Conservation (phyloP, 2,113 vertebrate species). For the Epinephelus fuscoguttatus region DNA sequence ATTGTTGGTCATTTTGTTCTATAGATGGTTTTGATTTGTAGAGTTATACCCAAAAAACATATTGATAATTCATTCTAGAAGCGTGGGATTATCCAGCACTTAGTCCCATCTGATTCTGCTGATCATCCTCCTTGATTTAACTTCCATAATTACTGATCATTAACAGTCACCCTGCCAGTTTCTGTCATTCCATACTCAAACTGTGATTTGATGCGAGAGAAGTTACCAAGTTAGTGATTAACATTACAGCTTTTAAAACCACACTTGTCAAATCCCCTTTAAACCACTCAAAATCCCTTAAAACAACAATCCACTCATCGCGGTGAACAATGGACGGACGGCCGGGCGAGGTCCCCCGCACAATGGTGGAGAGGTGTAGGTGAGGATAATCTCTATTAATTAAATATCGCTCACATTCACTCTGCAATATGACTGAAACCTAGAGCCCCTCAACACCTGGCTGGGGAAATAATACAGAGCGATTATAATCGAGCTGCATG, state of each 20-base stretch:
- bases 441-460: slow-evolving; percentile 67
- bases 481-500: slow-evolving; percentile 45
- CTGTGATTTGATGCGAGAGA: slow-evolving; percentile 43
- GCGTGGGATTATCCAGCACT: slow-evolving; percentile 15
- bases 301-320: slow-evolving; percentile 67
- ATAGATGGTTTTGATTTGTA: not conserved
- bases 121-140: slow-evolving; percentile 31
- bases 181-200: slow-evolving; percentile 56
- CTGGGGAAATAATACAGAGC: slow-evolving; percentile 61
- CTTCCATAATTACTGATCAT: slow-evolving; percentile 18
- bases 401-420: slow-evolving; percentile 76
- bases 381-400: slow-evolving; percentile 86
- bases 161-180: slow-evolving; percentile 48
- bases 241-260: slow-evolving; percentile 55
- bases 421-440: slow-evolving; percentile 78
- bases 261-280: slow-evolving; percentile 64
- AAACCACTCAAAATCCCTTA: slow-evolving; percentile 79
- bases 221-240: slow-evolving; percentile 48
- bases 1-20: not conserved
- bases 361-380: slow-evolving; percentile 65
- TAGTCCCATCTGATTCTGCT: not conserved
- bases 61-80: not conserved
- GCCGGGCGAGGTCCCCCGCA: slow-evolving; percentile 41
- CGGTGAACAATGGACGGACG: slow-evolving; percentile 56
- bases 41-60: not conserved